Evolutionary conservation across 2,113 vertebrate species (phyloP).

Genomic region (Gopherus flavomarginatus): DNA sequence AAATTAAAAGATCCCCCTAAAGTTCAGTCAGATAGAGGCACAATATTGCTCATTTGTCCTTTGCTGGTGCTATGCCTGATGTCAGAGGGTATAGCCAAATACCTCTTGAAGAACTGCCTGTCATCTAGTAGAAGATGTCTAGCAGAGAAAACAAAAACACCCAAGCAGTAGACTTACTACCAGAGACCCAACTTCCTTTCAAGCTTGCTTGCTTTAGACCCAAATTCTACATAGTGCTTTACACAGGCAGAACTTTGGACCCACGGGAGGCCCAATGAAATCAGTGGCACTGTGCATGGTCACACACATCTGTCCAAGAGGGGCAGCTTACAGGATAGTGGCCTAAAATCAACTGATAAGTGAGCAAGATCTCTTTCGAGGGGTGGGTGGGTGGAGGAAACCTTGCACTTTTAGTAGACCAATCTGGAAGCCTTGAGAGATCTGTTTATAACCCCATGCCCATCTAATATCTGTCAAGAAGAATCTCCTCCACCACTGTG

Average conservation of each 20-base stretch:
- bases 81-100: background rate
- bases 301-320: background rate
- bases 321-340: background rate
- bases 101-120: background rate
- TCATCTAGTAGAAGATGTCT: background rate
- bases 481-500: background rate
- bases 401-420: background rate
- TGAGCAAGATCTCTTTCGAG: background rate
- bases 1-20: background rate
- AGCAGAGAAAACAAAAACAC: background rate
- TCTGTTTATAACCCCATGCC: rapidly evolving
- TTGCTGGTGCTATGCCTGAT: background rate
- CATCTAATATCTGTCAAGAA: background rate
- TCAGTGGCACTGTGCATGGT: rapidly evolving
- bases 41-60: background rate
- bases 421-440: background rate
- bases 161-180: background rate
- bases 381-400: background rate
- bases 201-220: background rate
- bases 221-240: background rate
- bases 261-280: background rate
- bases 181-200: background rate
- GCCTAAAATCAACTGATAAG: background rate
- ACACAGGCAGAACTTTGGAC: background rate
- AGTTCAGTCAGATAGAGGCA: background rate